phyloP scores from a whole-genome alignment of 2,113 vertebrate species.

The Macrotis lagotis region DNA sequence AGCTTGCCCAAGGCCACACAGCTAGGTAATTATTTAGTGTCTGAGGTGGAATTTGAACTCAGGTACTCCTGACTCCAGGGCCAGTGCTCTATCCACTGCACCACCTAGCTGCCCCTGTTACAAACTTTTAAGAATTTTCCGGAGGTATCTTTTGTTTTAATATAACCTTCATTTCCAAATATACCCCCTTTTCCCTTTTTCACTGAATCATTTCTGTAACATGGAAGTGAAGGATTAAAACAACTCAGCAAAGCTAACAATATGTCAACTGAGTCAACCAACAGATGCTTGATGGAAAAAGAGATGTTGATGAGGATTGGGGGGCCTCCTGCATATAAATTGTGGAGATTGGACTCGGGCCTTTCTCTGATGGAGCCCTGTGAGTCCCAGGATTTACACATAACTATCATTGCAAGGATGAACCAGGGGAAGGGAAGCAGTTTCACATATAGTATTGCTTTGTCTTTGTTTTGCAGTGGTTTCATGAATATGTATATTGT shows the following conservation, averaged over 20 bases:
- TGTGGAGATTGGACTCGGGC: not conserved
- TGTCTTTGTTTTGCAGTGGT: not conserved
- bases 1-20: too few species aligned
- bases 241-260: not conserved
- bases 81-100: too few species aligned
- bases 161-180: not conserved
- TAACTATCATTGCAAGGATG: fast-evolving
- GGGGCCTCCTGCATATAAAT: fast-evolving
- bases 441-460: not conserved
- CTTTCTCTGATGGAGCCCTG: not conserved
- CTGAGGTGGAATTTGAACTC: too few species aligned
- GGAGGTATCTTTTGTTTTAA: not conserved
- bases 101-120: too few species aligned
- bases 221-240: not conserved
- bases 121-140: not conserved
- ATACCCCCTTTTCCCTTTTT: not conserved
- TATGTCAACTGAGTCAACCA: not conserved
- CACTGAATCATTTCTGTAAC: not conserved
- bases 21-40: too few species aligned
- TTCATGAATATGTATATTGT: not conserved
- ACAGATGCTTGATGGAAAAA: not conserved
- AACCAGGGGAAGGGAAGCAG: not conserved
- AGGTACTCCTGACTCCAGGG: too few species aligned
- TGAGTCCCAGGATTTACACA: not conserved
- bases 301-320: fast-evolving